Evolutionary conservation across 2,797 vertebrate genomes (phyloP), one percentile per base, ranked within the genome.

Genomic region (Emys orbicularis): DNA sequence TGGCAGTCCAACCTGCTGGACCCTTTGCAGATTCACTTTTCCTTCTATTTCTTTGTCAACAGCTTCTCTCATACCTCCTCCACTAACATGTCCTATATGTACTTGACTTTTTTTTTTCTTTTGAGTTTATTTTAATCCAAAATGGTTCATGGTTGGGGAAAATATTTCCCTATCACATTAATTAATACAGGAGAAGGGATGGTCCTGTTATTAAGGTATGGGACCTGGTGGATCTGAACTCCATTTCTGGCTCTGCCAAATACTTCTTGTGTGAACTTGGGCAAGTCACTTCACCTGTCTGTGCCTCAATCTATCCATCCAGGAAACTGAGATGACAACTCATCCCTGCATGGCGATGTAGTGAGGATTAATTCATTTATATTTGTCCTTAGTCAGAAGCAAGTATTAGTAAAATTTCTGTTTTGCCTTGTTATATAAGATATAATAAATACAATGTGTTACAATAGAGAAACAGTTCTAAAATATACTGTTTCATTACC

Each of bases 51-150:
- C 56, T 54, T 54, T 79, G 65, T 29, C 87, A 87, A 52, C 72
- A 91, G 57, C 37, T 59, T 56, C 4, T 82, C 41, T 8, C 0
- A 2, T 8, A 44, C 81, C 77, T 50, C 0, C 1, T 27, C 68
- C 80, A 68, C 74, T 37, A 49, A 84, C 83, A 52, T 49, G 53
- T 52, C n/a, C 65, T 79, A 84, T 37, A 57, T n/a, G 18, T 59
- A 90, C 27, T 54, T 56, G 81, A 88, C 59, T 84, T n/a, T 76
- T n/a, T 76, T 19, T 80, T 83, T 90, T 83, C 27, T 54, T 79
- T 86, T 82, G 34, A 7, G 41, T 18, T 80, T 87, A 80, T 82
- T 84, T 37, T 50, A 87, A 25, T 52, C 47, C 57, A 81, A 88
- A 3, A 50, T 88, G 37, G 37, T 19, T 72, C 68, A 84, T 16